A percentile compares a stretch with the other conserved stretches of the same genome.
phyloP scores from a whole-genome alignment of 2,113 vertebrate species.

The Labeo catla region DNA sequence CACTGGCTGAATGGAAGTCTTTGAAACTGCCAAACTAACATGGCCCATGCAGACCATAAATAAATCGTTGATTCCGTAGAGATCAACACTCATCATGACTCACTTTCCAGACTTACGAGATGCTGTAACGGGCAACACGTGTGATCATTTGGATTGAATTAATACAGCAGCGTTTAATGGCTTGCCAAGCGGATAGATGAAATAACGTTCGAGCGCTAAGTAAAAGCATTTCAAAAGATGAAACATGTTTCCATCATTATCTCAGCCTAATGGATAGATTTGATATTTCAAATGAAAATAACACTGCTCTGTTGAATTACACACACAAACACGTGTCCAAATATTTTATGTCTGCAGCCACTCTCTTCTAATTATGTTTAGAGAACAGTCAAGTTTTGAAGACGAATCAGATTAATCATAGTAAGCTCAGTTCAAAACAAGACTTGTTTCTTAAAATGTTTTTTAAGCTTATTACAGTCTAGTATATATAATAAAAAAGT shows the following conservation, averaged over 20 bases:
- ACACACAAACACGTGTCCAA: neutral
- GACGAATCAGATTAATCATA: neutral
- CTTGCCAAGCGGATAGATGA: neutral
- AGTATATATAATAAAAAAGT: too few species aligned
- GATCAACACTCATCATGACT: conserved; percentile 17
- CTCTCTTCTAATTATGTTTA: conserved; percentile 20
- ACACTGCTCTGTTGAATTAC: neutral
- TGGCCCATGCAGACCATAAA: conserved; percentile 45
- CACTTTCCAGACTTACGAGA: neutral
- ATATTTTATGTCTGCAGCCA: neutral
- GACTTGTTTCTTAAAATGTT: too few species aligned
- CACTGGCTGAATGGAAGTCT: conserved; percentile 64
- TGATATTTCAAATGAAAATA: conserved; percentile 6
- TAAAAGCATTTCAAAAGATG: neutral
- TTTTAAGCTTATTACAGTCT: too few species aligned
- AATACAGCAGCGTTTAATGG: neutral
- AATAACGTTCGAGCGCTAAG: neutral
- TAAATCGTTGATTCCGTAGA: conserved; percentile 45
- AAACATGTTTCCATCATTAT: conserved; percentile 7
- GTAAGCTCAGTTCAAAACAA: neutral
- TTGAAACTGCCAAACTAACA: conserved; percentile 55
- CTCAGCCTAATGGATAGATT: neutral
- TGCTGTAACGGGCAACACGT: neutral
- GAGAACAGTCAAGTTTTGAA: neutral
- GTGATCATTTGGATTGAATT: neutral